Base-by-base conservation (phyloP, 1,140 invertebrate species). In the Radopholus similis region DNA sequence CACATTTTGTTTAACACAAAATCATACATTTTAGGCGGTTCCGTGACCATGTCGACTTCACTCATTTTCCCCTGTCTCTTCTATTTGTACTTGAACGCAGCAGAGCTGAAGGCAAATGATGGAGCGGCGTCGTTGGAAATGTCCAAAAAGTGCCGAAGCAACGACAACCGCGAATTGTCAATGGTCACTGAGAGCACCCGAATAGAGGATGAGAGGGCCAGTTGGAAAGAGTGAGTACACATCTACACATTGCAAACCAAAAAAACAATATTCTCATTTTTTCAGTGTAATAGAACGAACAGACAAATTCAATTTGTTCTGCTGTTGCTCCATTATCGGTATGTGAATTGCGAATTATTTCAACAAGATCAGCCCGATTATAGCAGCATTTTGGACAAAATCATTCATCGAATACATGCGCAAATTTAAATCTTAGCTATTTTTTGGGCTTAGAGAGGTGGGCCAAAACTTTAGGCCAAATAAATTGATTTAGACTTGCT, bases 1-100 rank as follows among this genome's bases (percentile, higher is more conserved):
- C n/a, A n/a, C n/a, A n/a, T n/a, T n/a, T n/a, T n/a, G n/a, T n/a
- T n/a, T n/a, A n/a, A n/a, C n/a, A n/a, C n/a, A n/a, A n/a, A n/a
- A n/a, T n/a, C n/a, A n/a, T 51, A 21, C 30, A 11, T 26, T 26
- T 51, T 28, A 0, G 86, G 92, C 0, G 92, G 90, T 0, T 90
- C 90, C 0, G 91, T 90, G 0, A n/a, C 77, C 13, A 73, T 68
- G 44, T 65, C 84, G 9, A 70, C 82, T 42, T 82, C 81, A 2
- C 77, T 84, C 35, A 71, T 85, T 30, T 77, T 83, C 35, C 84
- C 84, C 13, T 70, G 72, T 37, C 42, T 82, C 9, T 83, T 81
- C 65, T 82, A 77, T 59, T 34, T 73, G 18, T 80, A 62, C 60
- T 58, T 82, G 59, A 58, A 58, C 26, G 76, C 71, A 18, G 60